phyloP scores from a whole-genome alignment of 2,888 invertebrate species.

The Tiliacea citrago region DNA sequence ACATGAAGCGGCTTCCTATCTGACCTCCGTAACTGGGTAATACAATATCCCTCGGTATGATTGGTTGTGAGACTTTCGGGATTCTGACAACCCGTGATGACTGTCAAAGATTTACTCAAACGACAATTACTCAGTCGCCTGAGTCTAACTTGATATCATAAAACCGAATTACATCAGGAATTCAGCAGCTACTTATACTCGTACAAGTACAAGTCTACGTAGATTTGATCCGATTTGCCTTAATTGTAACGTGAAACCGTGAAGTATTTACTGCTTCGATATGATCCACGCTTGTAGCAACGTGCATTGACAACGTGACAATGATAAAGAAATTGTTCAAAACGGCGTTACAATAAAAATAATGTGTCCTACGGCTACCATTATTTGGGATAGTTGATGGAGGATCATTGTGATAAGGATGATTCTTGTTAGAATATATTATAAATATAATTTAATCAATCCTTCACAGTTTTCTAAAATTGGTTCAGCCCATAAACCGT shows the following conservation, averaged over 20 bases:
- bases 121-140: no score
- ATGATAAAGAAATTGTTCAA: conserved; percentile 31
- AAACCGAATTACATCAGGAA: conserved; percentile 13
- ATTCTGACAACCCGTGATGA: no score
- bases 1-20: no score
- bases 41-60: no score
- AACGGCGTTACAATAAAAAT: conserved; percentile 19
- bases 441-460: no score
- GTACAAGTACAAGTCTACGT: background rate
- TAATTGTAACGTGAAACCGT: conserved; percentile 17
- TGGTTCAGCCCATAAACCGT: background rate
- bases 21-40: no score
- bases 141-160: background rate
- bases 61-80: no score
- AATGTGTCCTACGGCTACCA: conserved; percentile 33
- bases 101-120: no score
- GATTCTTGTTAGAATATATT: background rate
- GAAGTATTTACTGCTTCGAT: conserved; percentile 24
- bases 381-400: conserved; percentile 31
- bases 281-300: conserved; percentile 1
- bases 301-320: conserved; percentile 49
- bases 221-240: conserved; percentile 25
- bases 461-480: background rate
- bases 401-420: conserved; percentile 20
- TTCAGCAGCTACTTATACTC: background rate